These are phyloP conservation scores for Myotis brandtii DNA, from an alignment of 2,113 vertebrate species.

Conservation along the genomic window DNA sequence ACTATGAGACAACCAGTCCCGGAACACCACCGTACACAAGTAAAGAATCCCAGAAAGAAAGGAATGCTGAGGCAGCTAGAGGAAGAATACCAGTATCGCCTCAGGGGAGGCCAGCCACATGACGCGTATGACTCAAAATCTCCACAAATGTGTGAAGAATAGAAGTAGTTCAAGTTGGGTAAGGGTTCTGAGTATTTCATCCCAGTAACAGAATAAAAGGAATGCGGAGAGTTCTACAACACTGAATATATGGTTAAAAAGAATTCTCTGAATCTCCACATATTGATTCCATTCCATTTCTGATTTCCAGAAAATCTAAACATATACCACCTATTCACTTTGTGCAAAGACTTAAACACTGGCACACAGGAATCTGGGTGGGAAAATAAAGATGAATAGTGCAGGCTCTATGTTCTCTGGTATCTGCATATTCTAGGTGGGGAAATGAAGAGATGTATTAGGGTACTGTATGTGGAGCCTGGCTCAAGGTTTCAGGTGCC, in stretches of 20 bases:
- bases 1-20: background rate
- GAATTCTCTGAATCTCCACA: background rate
- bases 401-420: background rate
- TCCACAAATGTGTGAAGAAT: background rate
- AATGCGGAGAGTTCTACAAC: background rate
- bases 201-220: background rate
- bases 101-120: background rate
- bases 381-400: background rate
- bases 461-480: background rate
- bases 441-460: background rate
- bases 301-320: constrained; percentile 7
- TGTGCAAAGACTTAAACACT: background rate
- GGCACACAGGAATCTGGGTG: background rate
- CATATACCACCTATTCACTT: background rate
- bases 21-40: background rate
- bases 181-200: background rate
- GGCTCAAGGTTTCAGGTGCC: background rate
- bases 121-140: background rate
- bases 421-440: rapidly evolving
- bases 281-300: background rate
- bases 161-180: background rate
- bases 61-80: background rate
- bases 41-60: background rate
- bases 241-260: background rate
- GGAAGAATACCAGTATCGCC: background rate